Base-by-base conservation (phyloP, 2,797 vertebrate species). In the Centroberyx gerrardi region DNA sequence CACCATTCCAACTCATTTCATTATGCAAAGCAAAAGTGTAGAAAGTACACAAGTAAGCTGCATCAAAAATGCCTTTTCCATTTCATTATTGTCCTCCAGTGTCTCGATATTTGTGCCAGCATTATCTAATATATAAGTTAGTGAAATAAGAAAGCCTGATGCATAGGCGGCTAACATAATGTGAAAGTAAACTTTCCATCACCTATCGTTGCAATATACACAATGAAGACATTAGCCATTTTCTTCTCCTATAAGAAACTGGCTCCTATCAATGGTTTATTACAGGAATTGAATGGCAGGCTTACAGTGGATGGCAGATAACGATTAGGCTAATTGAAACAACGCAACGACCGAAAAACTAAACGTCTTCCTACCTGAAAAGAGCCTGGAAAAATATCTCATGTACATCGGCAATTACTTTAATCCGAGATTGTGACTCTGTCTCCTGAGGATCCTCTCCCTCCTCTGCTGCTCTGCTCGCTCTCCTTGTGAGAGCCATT, bases 361-460 rank as follows among this genome's bases (percentile, higher is more conserved):
- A 36, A 22, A 36, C 33, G 33, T 36, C 55, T 65, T 81, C 93
- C 71, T 94, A 96, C 95, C 95, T 92, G 95, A 93, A 58, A 90
- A 78, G 0, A 93, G 52, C 29, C 89, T 93, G 83, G 90, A 88
- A 79, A 94, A 90, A 88, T 81, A 77, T 75, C 90, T 92, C 89
- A 92, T 77, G 83, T 80, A 94, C 94, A 95, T 95, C 66, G 6
- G 87, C 72, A 75, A 69, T 22, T 40, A 48, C 8, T 62, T 78
- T 72, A 72, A 29, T 83, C 64, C 74, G 31, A 64, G 22, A 49
- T 2, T n/a, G 3, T 15, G 8, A 67, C 12, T 64, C 55, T 40
- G 78, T 81, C 33, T 73, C 59, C 59, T 36, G 69, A 56, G 61
- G 63, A 55, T 74, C 82, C 48, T 67, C 70, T 85, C 48, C 79